Evolutionary conservation across 2,113 vertebrate species (phyloP).

Genomic region (Cololabis saira): DNA sequence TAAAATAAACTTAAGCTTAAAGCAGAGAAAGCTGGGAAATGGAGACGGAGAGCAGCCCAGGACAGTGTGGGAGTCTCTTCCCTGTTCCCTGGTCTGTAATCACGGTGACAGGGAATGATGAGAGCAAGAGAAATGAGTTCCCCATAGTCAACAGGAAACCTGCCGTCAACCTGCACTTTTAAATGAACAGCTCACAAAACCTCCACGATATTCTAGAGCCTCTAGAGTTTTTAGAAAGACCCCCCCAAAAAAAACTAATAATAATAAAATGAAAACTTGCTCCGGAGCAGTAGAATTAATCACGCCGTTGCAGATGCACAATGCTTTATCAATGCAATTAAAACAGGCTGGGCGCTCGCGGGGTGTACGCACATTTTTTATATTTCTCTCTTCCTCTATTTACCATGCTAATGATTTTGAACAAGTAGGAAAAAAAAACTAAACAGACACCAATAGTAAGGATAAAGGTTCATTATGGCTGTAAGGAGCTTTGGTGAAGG

Average conservation of each 20-base stretch:
- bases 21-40: slow-evolving; percentile 24
- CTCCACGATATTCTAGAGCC: slow-evolving; percentile 12
- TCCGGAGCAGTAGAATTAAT: slow-evolving; percentile 11
- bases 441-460: neutral
- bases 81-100: slow-evolving; percentile 39
- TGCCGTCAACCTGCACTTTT: slow-evolving; percentile 20
- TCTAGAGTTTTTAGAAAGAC: neutral
- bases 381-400: slow-evolving; percentile 26
- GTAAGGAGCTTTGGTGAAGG: slow-evolving; percentile 33
- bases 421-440: neutral
- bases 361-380: slow-evolving; percentile 31
- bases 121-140: slow-evolving; percentile 49
- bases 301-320: slow-evolving; percentile 2
- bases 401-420: slow-evolving; percentile 36
- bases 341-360: slow-evolving; percentile 18
- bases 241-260: no score
- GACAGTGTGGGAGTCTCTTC: slow-evolving; percentile 15
- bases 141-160: slow-evolving; percentile 32
- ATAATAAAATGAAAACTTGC: no score
- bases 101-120: slow-evolving; percentile 50
- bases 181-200: slow-evolving; percentile 6
- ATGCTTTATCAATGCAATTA: slow-evolving; percentile 24
- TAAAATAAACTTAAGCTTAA: no score
- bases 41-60: slow-evolving; percentile 17
- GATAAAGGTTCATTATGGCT: slow-evolving; percentile 25